These are phyloP conservation scores for Operophtera brumata DNA, from an alignment of 2,888 invertebrate genomes.

Conservation along the genomic window DNA sequence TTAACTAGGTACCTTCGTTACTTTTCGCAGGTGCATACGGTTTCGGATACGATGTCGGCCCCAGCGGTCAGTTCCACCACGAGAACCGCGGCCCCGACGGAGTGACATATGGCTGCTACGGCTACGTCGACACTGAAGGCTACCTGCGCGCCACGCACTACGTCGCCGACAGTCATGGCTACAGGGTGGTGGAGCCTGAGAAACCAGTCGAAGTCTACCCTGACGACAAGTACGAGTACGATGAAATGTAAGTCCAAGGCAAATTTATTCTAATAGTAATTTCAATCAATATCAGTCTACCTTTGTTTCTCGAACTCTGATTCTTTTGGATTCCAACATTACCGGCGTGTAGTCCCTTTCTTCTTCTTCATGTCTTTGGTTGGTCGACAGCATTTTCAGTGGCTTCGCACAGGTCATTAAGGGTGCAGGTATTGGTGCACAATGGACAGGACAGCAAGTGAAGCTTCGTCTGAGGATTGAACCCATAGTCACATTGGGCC, in stretches of 20 bases:
- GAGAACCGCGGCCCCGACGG: constrained; percentile 88
- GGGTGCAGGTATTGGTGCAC: too few species aligned
- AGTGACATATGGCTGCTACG: constrained; percentile 90
- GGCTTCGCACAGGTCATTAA: too few species aligned
- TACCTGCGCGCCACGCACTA: constrained; percentile 86
- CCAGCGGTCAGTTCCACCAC: constrained; percentile 89
- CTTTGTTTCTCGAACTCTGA: background rate
- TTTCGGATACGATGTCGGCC: constrained; percentile 88
- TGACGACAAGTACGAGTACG: constrained; percentile 68
- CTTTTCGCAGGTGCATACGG: constrained; percentile 83
- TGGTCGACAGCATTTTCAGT: too few species aligned
- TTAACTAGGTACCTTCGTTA: too few species aligned
- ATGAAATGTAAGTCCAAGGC: constrained; percentile 61
- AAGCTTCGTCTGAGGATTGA: too few species aligned
- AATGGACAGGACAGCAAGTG: too few species aligned
- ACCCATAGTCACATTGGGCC: too few species aligned
- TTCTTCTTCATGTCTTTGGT: too few species aligned
- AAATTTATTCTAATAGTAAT: background rate
- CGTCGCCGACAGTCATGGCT: constrained; percentile 89
- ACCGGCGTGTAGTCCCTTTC: too few species aligned
- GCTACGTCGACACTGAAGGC: constrained; percentile 85
- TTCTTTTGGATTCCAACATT: too few species aligned
- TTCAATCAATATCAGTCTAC: background rate
- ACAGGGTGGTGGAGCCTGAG: constrained; percentile 85
- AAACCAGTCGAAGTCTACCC: constrained; percentile 85